Conservation (phyloP, 2,888 invertebrate genomes). For the Euzophera pinguis region DNA sequence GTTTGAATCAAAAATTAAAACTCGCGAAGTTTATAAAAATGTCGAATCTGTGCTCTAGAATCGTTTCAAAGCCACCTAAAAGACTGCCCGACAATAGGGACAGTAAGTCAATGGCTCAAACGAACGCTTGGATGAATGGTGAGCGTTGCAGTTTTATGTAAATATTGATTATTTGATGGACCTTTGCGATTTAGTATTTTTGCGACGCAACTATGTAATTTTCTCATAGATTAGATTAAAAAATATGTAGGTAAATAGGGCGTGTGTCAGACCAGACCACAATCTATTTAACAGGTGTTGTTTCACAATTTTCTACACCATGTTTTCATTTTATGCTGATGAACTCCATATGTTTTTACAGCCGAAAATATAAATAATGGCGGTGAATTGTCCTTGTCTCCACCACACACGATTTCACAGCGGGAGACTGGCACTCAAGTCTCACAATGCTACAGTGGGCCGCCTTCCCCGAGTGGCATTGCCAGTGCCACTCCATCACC, state of each 20-base stretch:
- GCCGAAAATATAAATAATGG: slow-evolving; percentile 89
- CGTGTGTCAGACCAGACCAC: neutral
- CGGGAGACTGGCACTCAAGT: slow-evolving; percentile 84
- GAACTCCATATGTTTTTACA: slow-evolving; percentile 48
- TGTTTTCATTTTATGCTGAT: neutral
- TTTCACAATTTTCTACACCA: neutral
- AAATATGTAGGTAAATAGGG: neutral
- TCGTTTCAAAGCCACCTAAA: slow-evolving; percentile 86
- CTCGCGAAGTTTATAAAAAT: slow-evolving; percentile 52
- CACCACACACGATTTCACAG: slow-evolving; percentile 86
- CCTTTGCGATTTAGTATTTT: slow-evolving; percentile 31
- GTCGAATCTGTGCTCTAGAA: slow-evolving; percentile 89
- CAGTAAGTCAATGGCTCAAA: slow-evolving; percentile 87
- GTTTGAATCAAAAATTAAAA: slow-evolving; percentile 32
- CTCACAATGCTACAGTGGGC: slow-evolving; percentile 89
- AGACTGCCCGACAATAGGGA: slow-evolving; percentile 87
- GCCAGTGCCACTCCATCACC: slow-evolving; percentile 79
- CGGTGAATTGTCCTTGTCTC: slow-evolving; percentile 84
- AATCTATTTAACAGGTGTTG: too few relatives aligned
- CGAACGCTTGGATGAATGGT: slow-evolving; percentile 94
- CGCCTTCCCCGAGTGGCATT: slow-evolving; percentile 88
- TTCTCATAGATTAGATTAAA: slow-evolving; percentile 19
- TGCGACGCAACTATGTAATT: slow-evolving; percentile 23
- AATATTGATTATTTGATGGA: slow-evolving; percentile 47
- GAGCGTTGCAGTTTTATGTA: slow-evolving; percentile 63